Evolutionary conservation across 2,888 invertebrate genomes (phyloP).

Genomic region (Polietes domitor): DNA sequence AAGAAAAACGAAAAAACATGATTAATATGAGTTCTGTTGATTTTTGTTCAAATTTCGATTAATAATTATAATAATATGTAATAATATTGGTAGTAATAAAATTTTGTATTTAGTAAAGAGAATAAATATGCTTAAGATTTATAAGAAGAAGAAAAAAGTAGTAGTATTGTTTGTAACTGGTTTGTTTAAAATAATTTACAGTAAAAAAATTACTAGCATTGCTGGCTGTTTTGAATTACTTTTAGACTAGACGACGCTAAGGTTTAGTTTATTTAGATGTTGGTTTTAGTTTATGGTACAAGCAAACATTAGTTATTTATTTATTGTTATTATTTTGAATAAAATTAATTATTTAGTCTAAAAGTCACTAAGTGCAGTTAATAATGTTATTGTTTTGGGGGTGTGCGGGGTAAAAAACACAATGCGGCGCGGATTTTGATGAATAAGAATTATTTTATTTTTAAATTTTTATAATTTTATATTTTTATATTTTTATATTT

Average conservation of each 20-base stretch:
- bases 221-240: not conserved
- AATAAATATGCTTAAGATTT: slow-evolving; percentile 40
- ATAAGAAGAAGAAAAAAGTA: slow-evolving; percentile 41
- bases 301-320: slow-evolving; percentile 31
- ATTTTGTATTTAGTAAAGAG: not conserved
- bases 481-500: too few relatives aligned
- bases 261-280: slow-evolving; percentile 19
- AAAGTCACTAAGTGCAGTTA: slow-evolving; percentile 21
- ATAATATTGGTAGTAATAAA: not conserved
- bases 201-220: not conserved
- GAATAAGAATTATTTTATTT: too few relatives aligned
- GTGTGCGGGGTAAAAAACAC: slow-evolving; percentile 8
- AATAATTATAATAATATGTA: too few relatives aligned
- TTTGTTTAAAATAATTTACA: slow-evolving; percentile 13
- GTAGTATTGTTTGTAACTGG: slow-evolving; percentile 27
- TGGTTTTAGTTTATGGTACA: slow-evolving; percentile 37
- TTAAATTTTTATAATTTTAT: too few relatives aligned
- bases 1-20: slow-evolving; percentile 61
- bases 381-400: not conserved
- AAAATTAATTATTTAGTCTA: slow-evolving; percentile 4
- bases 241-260: not conserved
- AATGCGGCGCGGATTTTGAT: not conserved
- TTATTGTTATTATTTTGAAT: not conserved
- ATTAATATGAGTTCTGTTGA: slow-evolving; percentile 53
- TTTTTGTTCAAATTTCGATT: slow-evolving; percentile 9